Base-by-base conservation (phyloP, 2,888 invertebrate species). In the Parelbella ahira region DNA sequence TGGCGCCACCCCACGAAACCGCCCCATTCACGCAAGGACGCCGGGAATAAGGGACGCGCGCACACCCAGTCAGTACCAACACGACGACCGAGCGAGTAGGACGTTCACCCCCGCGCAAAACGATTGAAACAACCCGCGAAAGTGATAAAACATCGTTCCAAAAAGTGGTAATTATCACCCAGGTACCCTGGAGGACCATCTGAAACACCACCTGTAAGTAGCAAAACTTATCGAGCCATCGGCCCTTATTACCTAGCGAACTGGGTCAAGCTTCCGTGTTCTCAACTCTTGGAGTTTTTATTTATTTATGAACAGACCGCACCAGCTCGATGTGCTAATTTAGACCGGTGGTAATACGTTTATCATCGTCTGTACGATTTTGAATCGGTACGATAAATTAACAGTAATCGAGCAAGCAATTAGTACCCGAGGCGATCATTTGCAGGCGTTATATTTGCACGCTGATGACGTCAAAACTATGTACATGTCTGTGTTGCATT, bases 1-100 rank as follows among this genome's bases (percentile, higher is more conserved):
- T 69, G 73, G 76, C 77, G 78, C 80, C 84, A 83, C 83, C 86
- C 87, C 70, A 68, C 65, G 56, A 70, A 74, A 58, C 80, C 77
- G 72, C 82, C 87, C 86, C 82, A 76, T 78, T 70, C 63, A 78
- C 69, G 68, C 80, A 81, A 83, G 84, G 79, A 78, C 80, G 74
- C 64, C 72, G 78, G 83, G 84, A 83, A 78, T 66, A 81, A 82
- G 84, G 82, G 75, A 77, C 79, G 80, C 86, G 87, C 86, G 84
- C 71, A 71, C 71, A 71, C 72, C 25, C 39, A 75, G 71, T 75
- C 78, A 82, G 82, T 83, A 63, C 71, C 65, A 71, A 75, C 62
- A 68, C 68, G 60, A 56, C 65, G 62, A 67, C 59, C 60, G 74
- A 47, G 56, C 61, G 49, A 63, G 56, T 64, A 72, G 72, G 69